Conservation (phyloP, 2,797 vertebrate genomes). For the Alectoris magna region DNA sequence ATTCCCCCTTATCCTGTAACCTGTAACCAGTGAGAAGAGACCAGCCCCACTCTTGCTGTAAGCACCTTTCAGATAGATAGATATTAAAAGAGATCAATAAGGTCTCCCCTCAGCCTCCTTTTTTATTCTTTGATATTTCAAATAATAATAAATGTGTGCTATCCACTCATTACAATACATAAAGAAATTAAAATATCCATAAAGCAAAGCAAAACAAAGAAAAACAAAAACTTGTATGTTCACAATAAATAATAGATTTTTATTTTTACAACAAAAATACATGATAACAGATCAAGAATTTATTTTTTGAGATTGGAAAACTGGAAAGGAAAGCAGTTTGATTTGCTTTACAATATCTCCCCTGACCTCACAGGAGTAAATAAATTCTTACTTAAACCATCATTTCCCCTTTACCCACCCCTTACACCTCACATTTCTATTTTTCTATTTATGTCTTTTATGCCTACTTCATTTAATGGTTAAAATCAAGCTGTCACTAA, state of each 20-base stretch:
- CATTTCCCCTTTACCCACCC: rapidly evolving
- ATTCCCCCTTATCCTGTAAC: no score
- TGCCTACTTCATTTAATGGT: background rate
- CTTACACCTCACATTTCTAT: background rate
- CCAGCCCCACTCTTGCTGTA: no score
- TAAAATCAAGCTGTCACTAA: background rate
- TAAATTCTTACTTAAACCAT: background rate
- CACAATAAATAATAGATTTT: background rate
- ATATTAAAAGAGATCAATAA: no score
- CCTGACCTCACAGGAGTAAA: background rate
- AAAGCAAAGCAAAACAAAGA: background rate
- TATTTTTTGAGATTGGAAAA: background rate
- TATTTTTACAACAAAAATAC: background rate
- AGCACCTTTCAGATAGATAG: no score
- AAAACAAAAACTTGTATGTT: background rate
- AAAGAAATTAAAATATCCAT: background rate
- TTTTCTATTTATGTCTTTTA: background rate
- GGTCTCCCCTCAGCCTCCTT: no score
- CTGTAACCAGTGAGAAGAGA: no score
- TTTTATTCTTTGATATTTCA: background rate
- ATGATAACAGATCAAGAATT: background rate
- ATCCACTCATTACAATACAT: background rate
- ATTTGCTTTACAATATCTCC: background rate
- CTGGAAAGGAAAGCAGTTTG: background rate
- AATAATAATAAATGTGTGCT: background rate